Base-by-base conservation (phyloP, 2,797 vertebrate genomes). In the Pantherophis alleghaniensis region DNA sequence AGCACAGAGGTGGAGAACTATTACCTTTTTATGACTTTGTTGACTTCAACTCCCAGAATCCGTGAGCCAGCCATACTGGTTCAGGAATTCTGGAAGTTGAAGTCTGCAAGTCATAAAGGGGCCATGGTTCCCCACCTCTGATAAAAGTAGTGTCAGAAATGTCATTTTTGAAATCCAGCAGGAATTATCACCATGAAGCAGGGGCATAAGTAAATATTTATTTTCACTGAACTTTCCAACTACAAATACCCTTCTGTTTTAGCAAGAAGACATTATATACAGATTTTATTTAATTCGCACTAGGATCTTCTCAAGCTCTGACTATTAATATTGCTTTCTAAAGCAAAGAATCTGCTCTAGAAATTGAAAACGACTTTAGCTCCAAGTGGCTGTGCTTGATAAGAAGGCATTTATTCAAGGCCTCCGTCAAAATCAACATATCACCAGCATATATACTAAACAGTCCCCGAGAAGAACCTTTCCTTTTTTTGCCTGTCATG, bases 381-480 rank as follows among this genome's bases (percentile, higher is more conserved):
- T 18, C n/a, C 0, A 90, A 66, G 7, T 13, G 90, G 92, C 3
- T 2, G 2, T 1, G 51, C 1, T 11, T 55, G 57, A 92, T 2
- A 56, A 55, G 0, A 5, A 32, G 42, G 91, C 93, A 88, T 66
- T 47, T 92, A 74, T 92, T 88, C 88, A 32, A 89, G 24, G 32
- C 20, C 63, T 86, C 22, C 0, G 1, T 1, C 32, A 20, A 26
- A 86, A n/a, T 83, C 42, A 86, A 92, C 86, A 51, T 28, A 79
- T 5, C 89, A 28, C 6, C 89, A 90, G 63, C 16, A 88, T 32
- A n/a, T 11, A 20, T 53, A 66, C 1, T 55, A 83, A 66, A 51
- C 63, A 51, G 61, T 32, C 92, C 79, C 12, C 87, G 24, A 94
- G 94, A 86, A 94, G 42, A 22, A 83, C 37, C 90, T 89, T 61